Percentiles rank a stretch among this genome's conserved stretches.
phyloP scores from a whole-genome alignment of 1,140 invertebrate genomes.

The Drosophila mauritiana region DNA sequence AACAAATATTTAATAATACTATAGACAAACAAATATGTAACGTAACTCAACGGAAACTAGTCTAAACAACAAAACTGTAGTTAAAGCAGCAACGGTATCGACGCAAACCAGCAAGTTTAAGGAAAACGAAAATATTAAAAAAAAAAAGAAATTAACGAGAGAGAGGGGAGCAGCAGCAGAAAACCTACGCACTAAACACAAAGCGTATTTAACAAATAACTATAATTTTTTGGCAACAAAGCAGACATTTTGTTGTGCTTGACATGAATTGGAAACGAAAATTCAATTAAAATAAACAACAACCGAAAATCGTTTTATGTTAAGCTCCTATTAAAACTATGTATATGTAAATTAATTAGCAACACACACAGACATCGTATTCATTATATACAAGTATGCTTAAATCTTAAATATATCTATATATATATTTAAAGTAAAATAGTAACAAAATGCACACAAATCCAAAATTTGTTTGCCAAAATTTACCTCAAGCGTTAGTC shows the following conservation, averaged over 20 bases:
- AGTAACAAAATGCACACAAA: conserved; percentile 42
- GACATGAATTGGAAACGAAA: conserved; percentile 45
- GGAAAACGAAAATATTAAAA: conserved; percentile 19
- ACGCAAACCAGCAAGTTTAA: conserved; percentile 46
- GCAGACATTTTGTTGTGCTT: conserved; percentile 58
- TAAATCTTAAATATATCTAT: conserved; percentile 53
- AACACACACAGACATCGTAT: conserved; percentile 50
- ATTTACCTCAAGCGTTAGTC: conserved; percentile 72
- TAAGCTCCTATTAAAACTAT: conserved; percentile 62
- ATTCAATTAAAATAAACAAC: conserved; percentile 25
- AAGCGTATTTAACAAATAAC: conserved; percentile 36
- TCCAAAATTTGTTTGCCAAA: conserved; percentile 73
- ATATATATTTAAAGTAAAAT: conserved; percentile 49
- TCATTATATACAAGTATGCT: conserved; percentile 55
- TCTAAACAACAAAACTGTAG: conserved; percentile 64
- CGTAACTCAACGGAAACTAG: conserved; percentile 80
- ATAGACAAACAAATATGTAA: conserved; percentile 63
- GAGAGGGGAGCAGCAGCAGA: conserved; percentile 9
- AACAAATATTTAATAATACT: conserved; percentile 51
- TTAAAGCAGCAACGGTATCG: conserved; percentile 54
- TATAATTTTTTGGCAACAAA: conserved; percentile 48
- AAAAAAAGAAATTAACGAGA: not conserved
- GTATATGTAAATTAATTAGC: conserved; percentile 74
- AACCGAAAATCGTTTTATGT: conserved; percentile 60
- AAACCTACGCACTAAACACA: conserved; percentile 24